Base-by-base conservation (phyloP, 2,113 vertebrate species). In the Thunnus maccoyii region DNA sequence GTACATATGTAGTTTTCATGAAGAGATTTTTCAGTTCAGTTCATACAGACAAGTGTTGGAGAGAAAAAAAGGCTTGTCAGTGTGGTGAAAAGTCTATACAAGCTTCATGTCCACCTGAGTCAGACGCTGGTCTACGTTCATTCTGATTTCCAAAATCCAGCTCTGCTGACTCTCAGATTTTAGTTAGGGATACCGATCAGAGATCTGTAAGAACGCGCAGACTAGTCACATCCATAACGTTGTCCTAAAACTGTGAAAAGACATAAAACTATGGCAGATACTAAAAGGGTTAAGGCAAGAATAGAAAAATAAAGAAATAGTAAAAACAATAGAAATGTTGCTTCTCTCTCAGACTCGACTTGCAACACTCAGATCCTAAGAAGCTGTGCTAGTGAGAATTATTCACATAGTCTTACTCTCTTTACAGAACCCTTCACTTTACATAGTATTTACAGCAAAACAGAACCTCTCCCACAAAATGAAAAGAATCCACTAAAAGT, bases 201-300 rank as follows among this genome's bases (percentile, higher is more conserved):
- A 83, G 44, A 64, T 77, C 65, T 76, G 70, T 70, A 88, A 79
- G 70, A 73, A 85, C 56, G 71, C 61, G 83, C 41, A 66, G 52
- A 65, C 62, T 56, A 72, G 32, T 84, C 75, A 73, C 76, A 80
- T 76, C 75, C 32, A 80, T 65, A 69, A 69, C 22, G 48, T 66
- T 60, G 62, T 36, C 70, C 72, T 78, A 75, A 82, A 85, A 78
- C 61, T 63, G 76, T 80, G 86, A 86, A 64, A 27, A 72, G 65
- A 86, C 74, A 22, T 50, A 27, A 71, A 57, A 78, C 72, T 61
- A 80, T 82, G 86, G 64, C 55, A 18, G 67, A 89, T 89, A 85
- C 88, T 91, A 76, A 92, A 90, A 91, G 87, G 93, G 89, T 93
- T 93, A 94, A 93, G 92, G 91, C 93, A 89, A 90, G 79, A 90